Evolutionary conservation across 37 sponge, comb jelly and placozoan species (phyloP).

Genomic region (Lycopodina hypogea): DNA sequence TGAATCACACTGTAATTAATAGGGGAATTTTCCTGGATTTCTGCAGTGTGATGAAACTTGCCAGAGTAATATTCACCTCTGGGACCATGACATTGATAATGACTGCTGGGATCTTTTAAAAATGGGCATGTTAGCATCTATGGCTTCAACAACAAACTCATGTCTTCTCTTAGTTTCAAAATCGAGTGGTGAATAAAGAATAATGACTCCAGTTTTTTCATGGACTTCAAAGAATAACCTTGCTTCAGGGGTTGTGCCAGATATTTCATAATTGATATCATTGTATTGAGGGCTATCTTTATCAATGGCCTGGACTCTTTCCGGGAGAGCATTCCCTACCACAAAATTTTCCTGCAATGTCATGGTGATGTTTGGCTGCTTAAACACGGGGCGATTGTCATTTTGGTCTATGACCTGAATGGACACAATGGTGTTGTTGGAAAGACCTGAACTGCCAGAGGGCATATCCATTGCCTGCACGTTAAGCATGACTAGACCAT

Average conservation of each 20-base stretch:
- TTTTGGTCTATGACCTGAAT: slow-evolving; percentile 27
- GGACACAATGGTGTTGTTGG: neutral
- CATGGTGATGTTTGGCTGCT: neutral
- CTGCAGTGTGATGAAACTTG: slow-evolving; percentile 3
- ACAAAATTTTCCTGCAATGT: slow-evolving; percentile 22
- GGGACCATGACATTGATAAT: neutral
- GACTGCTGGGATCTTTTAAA: neutral
- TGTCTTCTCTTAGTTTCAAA: slow-evolving; percentile 10
- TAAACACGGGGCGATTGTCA: slow-evolving; percentile 55
- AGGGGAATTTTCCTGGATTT: slow-evolving; percentile 19
- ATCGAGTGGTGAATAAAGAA: slow-evolving; percentile 29
- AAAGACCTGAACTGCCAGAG: neutral
- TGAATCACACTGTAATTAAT: neutral
- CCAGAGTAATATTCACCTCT: slow-evolving; percentile 17
- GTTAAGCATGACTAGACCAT: neutral
- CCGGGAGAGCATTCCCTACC: neutral
- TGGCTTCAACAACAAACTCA: slow-evolving; percentile 18
- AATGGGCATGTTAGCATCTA: slow-evolving; percentile 6
- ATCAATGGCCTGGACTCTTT: slow-evolving; percentile 26
- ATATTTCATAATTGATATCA: slow-evolving; percentile 12
- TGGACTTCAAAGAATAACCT: slow-evolving; percentile 13
- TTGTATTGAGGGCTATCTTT: slow-evolving; percentile 26
- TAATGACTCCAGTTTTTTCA: slow-evolving; percentile 22
- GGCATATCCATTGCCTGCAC: neutral
- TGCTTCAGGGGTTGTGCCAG: neutral